These are phyloP conservation scores for Amphilophus citrinellus DNA, from an alignment of 2,113 vertebrate genomes.

Conservation along the genomic window DNA sequence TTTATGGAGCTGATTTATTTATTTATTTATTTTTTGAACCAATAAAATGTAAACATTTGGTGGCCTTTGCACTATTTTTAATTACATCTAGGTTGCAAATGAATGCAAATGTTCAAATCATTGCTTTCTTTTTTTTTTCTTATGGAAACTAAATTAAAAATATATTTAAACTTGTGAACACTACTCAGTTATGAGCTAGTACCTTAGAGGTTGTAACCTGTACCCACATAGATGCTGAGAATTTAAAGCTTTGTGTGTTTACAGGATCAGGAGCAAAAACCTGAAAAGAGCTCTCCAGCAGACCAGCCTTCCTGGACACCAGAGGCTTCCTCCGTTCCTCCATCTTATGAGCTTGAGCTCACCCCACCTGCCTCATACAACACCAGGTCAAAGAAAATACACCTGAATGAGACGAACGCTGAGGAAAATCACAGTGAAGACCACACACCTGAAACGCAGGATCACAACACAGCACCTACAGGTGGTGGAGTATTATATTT, in stretches of 20 bases:
- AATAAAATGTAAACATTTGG: too few relatives aligned
- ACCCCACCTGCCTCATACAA: background rate
- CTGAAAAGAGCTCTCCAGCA: background rate
- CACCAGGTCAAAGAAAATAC: background rate
- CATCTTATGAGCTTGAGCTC: fast-evolving
- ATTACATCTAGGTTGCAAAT: too few relatives aligned
- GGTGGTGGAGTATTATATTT: background rate
- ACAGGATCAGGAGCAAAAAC: constrained; percentile 1
- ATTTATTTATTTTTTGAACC: too few relatives aligned
- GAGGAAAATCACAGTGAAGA: background rate
- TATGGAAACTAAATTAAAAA: too few relatives aligned
- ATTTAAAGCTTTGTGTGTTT: background rate
- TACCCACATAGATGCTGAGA: background rate
- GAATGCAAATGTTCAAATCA: too few relatives aligned
- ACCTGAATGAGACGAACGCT: background rate
- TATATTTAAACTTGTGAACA: too few relatives aligned
- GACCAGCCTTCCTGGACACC: background rate
- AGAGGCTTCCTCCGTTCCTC: background rate
- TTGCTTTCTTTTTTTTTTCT: too few relatives aligned
- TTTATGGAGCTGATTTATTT: too few relatives aligned
- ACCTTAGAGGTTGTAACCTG: background rate
- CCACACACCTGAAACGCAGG: background rate
- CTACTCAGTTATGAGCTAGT: too few relatives aligned
- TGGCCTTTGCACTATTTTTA: too few relatives aligned
- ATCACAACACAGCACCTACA: background rate